Evolutionary conservation across 2,113 vertebrate species (phyloP).

Genomic region (Raja brachyura): DNA sequence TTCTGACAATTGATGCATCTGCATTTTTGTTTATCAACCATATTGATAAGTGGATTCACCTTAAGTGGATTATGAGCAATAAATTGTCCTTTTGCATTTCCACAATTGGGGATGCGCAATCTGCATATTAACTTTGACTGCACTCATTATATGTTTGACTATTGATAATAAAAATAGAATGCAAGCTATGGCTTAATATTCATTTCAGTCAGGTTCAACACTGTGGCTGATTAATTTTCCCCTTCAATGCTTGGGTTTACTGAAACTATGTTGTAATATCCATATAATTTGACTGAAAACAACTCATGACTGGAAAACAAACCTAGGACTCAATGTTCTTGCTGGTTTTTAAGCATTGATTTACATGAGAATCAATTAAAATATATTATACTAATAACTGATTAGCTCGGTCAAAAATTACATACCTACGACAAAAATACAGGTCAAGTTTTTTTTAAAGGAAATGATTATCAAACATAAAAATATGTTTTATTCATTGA

Average conservation of each 20-base stretch:
- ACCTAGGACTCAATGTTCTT: not conserved
- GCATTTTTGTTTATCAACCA: not conserved
- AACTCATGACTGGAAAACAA: not conserved
- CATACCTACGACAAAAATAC: not conserved
- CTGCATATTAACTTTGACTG: not conserved
- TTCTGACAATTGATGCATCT: not conserved
- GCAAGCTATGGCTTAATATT: not conserved
- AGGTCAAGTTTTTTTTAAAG: not conserved
- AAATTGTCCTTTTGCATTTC: not conserved
- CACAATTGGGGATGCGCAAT: not conserved
- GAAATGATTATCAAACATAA: not conserved
- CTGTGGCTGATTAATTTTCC: not conserved
- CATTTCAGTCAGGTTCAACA: not conserved
- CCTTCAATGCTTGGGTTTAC: not conserved
- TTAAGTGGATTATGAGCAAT: not conserved
- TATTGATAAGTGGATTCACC: not conserved
- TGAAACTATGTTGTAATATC: not conserved
- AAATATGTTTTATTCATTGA: not conserved
- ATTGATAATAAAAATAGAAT: not conserved
- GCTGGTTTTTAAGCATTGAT: no score
- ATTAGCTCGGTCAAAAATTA: not conserved
- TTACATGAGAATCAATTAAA: no score
- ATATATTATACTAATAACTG: no score
- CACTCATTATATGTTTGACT: not conserved
- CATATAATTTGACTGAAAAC: not conserved